Evolutionary conservation across 2,797 vertebrate genomes (phyloP).

Genomic region (Danio choprae): DNA sequence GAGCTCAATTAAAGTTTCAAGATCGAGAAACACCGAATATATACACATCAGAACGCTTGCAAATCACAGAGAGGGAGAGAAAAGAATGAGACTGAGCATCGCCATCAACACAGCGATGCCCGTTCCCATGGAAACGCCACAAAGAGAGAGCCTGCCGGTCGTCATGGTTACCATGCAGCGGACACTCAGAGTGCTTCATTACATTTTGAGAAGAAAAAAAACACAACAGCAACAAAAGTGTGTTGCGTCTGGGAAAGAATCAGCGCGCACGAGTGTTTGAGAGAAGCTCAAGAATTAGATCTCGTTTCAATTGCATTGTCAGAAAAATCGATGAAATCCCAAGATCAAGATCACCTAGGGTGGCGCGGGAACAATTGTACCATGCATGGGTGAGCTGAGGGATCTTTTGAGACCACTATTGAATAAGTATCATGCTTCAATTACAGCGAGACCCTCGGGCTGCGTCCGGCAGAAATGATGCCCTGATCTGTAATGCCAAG

Average conservation of each 20-base stretch:
- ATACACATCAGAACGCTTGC: slow-evolving; percentile 7
- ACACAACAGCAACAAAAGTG: slow-evolving; percentile 18
- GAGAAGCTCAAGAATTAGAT: neutral
- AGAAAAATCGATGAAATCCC: neutral
- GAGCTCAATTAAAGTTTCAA: neutral
- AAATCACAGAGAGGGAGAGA: slow-evolving; percentile 54
- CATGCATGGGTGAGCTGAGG: neutral
- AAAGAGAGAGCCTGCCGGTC: slow-evolving; percentile 51
- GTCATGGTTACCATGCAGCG: slow-evolving; percentile 55
- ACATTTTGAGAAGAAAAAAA: slow-evolving; percentile 40
- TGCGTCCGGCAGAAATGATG: neutral
- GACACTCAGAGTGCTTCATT: slow-evolving; percentile 40
- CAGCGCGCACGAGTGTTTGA: neutral
- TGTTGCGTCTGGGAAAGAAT: slow-evolving; percentile 6
- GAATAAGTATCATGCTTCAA: neutral
- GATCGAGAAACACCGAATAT: slow-evolving; percentile 19
- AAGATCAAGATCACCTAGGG: neutral
- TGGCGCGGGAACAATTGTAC: neutral
- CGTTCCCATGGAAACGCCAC: slow-evolving; percentile 48
- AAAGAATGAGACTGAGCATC: slow-evolving; percentile 53
- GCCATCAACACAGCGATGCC: slow-evolving; percentile 63
- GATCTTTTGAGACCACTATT: neutral
- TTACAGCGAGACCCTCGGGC: neutral
- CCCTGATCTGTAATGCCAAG: neutral
- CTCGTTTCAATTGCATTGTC: slow-evolving; percentile 1